These are phyloP conservation scores for Apodemus speciosus DNA, from an alignment of 2,113 vertebrate species.

Conservation along the genomic window DNA sequence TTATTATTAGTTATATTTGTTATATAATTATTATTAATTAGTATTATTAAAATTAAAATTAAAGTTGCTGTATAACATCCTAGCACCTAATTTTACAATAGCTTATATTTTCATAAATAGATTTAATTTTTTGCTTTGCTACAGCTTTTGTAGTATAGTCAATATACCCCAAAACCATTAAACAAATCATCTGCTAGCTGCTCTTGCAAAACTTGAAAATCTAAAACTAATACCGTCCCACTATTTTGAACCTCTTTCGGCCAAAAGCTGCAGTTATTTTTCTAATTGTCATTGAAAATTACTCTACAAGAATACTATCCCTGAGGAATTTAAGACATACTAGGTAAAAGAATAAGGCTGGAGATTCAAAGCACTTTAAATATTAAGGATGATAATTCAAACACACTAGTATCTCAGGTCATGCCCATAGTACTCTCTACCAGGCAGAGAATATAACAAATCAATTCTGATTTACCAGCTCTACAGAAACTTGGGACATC, in stretches of 20 bases:
- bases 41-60: background rate
- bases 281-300: background rate
- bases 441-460: background rate
- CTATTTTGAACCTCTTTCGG: background rate
- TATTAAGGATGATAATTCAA: background rate
- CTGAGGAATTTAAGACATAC: slow-evolving; percentile 24
- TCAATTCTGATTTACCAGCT: background rate
- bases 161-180: background rate
- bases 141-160: background rate
- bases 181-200: background rate
- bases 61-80: background rate
- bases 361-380: background rate
- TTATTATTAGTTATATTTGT: background rate
- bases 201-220: background rate
- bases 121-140: slow-evolving; percentile 2
- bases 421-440: background rate
- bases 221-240: background rate
- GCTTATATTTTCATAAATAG: slow-evolving; percentile 9
- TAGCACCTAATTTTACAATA: background rate
- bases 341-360: background rate
- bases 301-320: background rate
- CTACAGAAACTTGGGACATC: background rate
- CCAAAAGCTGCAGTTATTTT: background rate
- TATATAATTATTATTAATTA: background rate
- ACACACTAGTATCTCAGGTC: background rate